A percentile compares a stretch with the other conserved stretches of the same genome.
Evolutionary conservation across 2,888 invertebrate species (phyloP).

Genomic region (Eupeodes luniger): DNA sequence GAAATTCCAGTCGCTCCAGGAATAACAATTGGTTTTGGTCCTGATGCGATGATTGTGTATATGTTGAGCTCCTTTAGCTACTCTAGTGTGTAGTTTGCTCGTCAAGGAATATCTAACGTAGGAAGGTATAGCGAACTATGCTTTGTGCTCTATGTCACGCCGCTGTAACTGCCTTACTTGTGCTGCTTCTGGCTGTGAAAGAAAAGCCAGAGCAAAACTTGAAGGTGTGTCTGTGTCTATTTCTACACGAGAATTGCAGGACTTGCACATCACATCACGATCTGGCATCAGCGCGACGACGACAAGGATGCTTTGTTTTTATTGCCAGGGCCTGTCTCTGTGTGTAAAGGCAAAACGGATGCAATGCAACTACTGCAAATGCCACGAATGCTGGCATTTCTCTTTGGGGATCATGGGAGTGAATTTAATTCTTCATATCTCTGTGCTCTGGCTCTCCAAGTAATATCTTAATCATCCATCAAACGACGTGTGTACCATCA

Average conservation of each 20-base stretch:
- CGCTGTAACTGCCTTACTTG: background rate
- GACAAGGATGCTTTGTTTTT: constrained; percentile 56
- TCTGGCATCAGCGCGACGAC: constrained; percentile 22
- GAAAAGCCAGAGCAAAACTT: constrained; percentile 33
- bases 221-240: constrained; percentile 46
- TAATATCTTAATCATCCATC: constrained; percentile 73
- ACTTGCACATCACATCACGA: constrained; percentile 66
- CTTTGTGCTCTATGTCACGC: constrained; percentile 59
- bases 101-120: constrained; percentile 1
- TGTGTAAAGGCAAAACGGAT: constrained; percentile 36
- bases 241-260: constrained; percentile 24
- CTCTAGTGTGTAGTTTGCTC: constrained; percentile 1
- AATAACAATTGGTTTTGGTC: constrained; percentile 69
- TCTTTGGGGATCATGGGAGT: constrained; percentile 60
- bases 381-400: constrained; percentile 56
- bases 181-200: constrained; percentile 6
- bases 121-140: constrained; percentile 10
- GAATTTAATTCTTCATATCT: constrained; percentile 56
- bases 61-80: too few relatives aligned
- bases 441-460: constrained; percentile 15
- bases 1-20: constrained; percentile 73
- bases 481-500: constrained; percentile 69
- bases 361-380: constrained; percentile 45
- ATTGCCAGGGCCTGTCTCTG: constrained; percentile 34
- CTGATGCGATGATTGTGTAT: background rate